Evolutionary conservation across 1,140 invertebrate genomes (phyloP), one percentile per base, ranked within the genome.

Genomic region (Drosophila asahinai): DNA sequence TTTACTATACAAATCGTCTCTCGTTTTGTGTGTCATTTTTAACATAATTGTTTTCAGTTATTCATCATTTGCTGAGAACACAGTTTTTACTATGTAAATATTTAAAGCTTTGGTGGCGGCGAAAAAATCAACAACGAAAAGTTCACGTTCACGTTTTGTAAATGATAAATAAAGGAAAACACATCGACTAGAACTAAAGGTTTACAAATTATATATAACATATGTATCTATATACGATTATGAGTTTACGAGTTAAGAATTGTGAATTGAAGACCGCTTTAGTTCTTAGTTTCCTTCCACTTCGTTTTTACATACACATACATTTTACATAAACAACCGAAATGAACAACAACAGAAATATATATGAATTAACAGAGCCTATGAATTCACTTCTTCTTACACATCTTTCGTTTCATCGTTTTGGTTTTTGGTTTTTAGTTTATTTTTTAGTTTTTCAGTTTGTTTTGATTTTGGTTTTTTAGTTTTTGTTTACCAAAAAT

Each of bases 81-180:
- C 84, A 83, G 81, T 89, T 84, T 89, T 84, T 89, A 89, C 77
- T 75, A 77, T 84, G 81, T 87, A 90, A 86, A 80, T 90, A 82
- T 90, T 90, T 90, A 90, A 90, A 90, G 86, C 86, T 90, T 90
- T 90, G 75, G 81, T 86, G 86, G 86, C 86, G 81, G 84, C 86
- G 64, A 87, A 81, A 67, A 70, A 77, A 64, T 73, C 27, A 73
- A 60, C 55, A 77, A 70, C 47, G 15, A 61, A 80, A 66, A 60
- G 5, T 60, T 5, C n/a, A 54, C 19, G 36, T 30, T 30, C 27
- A 30, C 27, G 6, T 30, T 30, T 36, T 36, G 33, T 36, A 36
- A 36, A 36, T 36, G 1, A 40, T 40, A 42, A 45, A n/a, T 25
- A 36, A 81, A 58, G 33, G 14, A 33, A 71, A 61, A 55, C 27